Percentiles rank a stretch among this genome's conserved stretches.
Conservation (phyloP, 2,113 vertebrate genomes). For the Dendropsophus ebraccatus region DNA sequence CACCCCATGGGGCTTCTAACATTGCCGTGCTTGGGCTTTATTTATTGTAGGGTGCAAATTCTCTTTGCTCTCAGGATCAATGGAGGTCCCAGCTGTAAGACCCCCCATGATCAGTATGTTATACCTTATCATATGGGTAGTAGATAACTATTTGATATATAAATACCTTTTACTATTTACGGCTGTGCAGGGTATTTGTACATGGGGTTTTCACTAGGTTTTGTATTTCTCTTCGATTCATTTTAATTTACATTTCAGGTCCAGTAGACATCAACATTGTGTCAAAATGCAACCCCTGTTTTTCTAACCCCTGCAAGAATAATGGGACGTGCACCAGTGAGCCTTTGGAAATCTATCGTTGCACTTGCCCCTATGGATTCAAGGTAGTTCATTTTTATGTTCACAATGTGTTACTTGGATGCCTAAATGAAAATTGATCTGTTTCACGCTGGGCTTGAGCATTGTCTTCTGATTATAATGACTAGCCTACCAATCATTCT, state of each 20-base stretch:
- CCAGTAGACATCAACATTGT: conserved; percentile 81
- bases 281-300: conserved; percentile 93
- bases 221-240: conserved; percentile 17
- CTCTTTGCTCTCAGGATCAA: too few relatives aligned
- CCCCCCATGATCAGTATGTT: too few relatives aligned
- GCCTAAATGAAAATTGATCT: background rate
- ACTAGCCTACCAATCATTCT: background rate
- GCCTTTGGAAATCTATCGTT: conserved; percentile 81
- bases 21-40: too few relatives aligned
- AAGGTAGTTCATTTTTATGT: conserved; percentile 78
- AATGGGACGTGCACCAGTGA: conserved; percentile 89
- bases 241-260: conserved; percentile 76
- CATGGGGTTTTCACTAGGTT: background rate
- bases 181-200: background rate
- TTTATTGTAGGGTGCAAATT: too few relatives aligned
- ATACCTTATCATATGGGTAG: too few relatives aligned
- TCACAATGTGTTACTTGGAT: background rate
- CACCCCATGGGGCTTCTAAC: too few relatives aligned
- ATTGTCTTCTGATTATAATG: background rate
- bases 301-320: conserved; percentile 88
- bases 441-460: background rate
- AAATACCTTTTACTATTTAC: too few relatives aligned
- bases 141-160: too few relatives aligned
- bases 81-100: too few relatives aligned
- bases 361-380: conserved; percentile 90